Base-by-base conservation (phyloP, 2,888 invertebrate genomes). In the Cartodere bifasciata region DNA sequence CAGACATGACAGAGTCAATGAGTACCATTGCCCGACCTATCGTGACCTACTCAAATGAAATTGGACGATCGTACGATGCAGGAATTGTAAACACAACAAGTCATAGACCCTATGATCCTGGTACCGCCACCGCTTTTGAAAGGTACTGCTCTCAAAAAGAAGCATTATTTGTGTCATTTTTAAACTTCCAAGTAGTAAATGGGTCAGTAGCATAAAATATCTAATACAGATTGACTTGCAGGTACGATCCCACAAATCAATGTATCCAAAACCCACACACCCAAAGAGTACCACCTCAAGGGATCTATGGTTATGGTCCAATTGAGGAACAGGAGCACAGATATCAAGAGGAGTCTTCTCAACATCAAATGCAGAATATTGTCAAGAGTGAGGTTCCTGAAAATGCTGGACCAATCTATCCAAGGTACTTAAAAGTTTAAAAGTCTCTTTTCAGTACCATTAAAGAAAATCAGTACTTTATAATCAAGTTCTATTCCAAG, bases 351-450 rank as follows among this genome's bases (percentile, higher is more conserved):
- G 49, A 37, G 2, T 38, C 42, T 4, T 40, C 48, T 17, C 67
- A 66, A 32, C 60, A 60, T 29, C 65, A 67, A 44, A 68, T 67
- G 41, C 64, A 64, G 17, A 62, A 61, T 2, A 62, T 67, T 60
- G 67, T 69, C 71, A 83, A 84, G 60, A 72, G 75, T 13, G 84
- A 84, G 57, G 50, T 53, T 16, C 74, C 74, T 45, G 79, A 80
- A 46, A 67, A 75, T 47, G 68, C 72, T 37, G 78, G 77, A 31
- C 81, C 82, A 11, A 68, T 81, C 34, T 82, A 82, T 58, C 82
- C 82, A 42, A 71, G 75, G 76, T 75, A 63, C 49, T n/a, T n/a
- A n/a, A 32, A 13, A 17, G 14, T 14, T 16, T 10, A 25, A 17
- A 17, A 17, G 20, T 17, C 20, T 7, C 20, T 7, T 7, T 17